Percentiles rank a stretch among this genome's conserved stretches.
These are phyloP conservation scores for Ctenomys sociabilis DNA, from an alignment of 2,113 vertebrate species.

Conservation along the genomic window DNA sequence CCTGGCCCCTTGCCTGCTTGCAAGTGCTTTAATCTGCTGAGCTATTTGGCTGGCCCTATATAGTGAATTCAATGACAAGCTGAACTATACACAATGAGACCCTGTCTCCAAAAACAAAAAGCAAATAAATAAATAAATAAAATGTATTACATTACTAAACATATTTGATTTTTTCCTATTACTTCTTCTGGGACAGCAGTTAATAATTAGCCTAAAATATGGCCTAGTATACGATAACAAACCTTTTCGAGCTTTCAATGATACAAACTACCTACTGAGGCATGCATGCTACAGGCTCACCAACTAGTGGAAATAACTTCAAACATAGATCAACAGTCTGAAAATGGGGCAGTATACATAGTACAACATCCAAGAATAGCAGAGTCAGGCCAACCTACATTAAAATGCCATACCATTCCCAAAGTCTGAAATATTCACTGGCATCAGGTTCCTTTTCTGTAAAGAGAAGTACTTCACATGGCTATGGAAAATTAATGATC, in stretches of 20 bases:
- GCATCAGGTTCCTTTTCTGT: neutral
- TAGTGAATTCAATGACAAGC: neutral
- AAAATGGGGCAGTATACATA: neutral
- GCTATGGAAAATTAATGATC: neutral
- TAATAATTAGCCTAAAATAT: neutral
- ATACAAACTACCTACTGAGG: neutral
- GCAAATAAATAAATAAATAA: neutral
- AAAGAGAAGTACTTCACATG: neutral
- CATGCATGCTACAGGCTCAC: neutral
- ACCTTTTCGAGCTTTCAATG: neutral
- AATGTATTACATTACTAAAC: neutral
- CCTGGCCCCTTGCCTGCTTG: too few relatives aligned
- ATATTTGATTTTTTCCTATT: slow-evolving; percentile 25
- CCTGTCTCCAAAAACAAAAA: neutral
- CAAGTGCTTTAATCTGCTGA: too few relatives aligned
- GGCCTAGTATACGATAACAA: neutral
- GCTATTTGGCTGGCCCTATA: neutral
- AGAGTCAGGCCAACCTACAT: neutral
- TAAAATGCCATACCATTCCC: neutral
- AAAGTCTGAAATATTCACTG: neutral
- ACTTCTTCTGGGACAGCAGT: neutral
- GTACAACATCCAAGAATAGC: neutral
- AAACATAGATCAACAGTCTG: neutral
- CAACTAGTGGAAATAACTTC: neutral
- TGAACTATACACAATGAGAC: neutral